phyloP scores from a whole-genome alignment of 2,888 invertebrate species.

The Rhodophaea formosa region DNA sequence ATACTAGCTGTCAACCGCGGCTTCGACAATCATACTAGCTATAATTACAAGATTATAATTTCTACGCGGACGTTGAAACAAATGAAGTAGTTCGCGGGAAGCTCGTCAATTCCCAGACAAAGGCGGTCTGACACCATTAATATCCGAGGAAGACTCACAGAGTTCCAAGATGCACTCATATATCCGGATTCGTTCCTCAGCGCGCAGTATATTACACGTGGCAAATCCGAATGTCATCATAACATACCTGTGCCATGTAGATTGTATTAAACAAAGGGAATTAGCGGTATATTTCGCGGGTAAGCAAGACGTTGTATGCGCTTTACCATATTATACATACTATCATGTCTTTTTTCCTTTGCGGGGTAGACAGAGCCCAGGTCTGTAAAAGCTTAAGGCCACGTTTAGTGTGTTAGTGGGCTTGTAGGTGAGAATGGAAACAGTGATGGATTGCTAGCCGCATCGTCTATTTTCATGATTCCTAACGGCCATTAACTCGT shows the following conservation, averaged over 20 bases:
- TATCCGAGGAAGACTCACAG: conserved; percentile 45
- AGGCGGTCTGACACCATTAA: conserved; percentile 53
- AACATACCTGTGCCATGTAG: conserved; percentile 59
- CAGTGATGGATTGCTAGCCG: too few relatives aligned
- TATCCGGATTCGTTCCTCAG: conserved; percentile 56
- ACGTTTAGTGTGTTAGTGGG: too few relatives aligned
- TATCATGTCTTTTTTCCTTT: too few relatives aligned
- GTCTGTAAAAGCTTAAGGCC: too few relatives aligned
- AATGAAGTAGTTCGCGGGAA: conserved; percentile 41
- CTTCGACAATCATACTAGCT: too few relatives aligned
- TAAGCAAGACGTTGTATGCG: conserved; percentile 46
- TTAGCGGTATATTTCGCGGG: conserved; percentile 50
- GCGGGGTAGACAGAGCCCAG: too few relatives aligned
- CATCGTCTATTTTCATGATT: too few relatives aligned
- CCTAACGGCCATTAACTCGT: too few relatives aligned
- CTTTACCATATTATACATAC: conserved; percentile 7
- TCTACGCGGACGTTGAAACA: conserved; percentile 32
- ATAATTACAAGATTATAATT: conserved; percentile 17
- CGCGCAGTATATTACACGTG: conserved; percentile 52
- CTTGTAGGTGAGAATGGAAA: too few relatives aligned
- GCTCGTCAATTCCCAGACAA: conserved; percentile 52
- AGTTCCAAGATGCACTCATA: conserved; percentile 55
- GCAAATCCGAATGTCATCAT: conserved; percentile 59
- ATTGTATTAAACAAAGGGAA: conserved; percentile 53
- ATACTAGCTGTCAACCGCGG: too few relatives aligned